Evolutionary conservation across 2,888 invertebrate genomes (phyloP).

Genomic region (Epinotia ramella): DNA sequence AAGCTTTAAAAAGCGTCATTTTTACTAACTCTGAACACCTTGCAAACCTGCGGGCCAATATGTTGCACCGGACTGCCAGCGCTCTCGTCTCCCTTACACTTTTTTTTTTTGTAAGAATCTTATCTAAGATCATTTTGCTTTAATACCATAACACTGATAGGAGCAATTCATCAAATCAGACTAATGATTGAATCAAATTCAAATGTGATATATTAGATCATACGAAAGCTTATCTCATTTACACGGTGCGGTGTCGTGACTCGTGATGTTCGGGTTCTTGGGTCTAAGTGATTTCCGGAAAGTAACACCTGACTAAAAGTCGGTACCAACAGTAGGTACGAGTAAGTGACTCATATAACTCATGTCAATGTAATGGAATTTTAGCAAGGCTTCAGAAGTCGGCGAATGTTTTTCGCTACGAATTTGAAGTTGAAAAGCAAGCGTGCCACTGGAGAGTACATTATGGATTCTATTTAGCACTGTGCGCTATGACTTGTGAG

Average conservation of each 20-base stretch:
- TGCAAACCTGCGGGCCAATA: no score
- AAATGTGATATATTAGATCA: slow-evolving; percentile 23
- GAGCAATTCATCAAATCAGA: not conserved
- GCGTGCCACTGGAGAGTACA: slow-evolving; percentile 23
- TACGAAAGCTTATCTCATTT: slow-evolving; percentile 40
- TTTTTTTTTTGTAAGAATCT: not conserved
- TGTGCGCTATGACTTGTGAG: slow-evolving; percentile 34
- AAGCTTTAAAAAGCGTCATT: no score
- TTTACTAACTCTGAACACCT: no score
- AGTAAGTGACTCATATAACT: slow-evolving; percentile 34
- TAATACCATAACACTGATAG: not conserved
- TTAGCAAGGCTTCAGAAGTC: slow-evolving; percentile 4
- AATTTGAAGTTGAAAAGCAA: slow-evolving; percentile 6
- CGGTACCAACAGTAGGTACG: slow-evolving; percentile 19
- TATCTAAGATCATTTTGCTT: not conserved
- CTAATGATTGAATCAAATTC: slow-evolving; percentile 7
- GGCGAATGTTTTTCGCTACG: slow-evolving; percentile 24
- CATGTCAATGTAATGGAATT: slow-evolving; percentile 23
- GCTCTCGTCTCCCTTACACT: no score
- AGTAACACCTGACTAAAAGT: slow-evolving; percentile 39
- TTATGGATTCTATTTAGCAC: slow-evolving; percentile 38
- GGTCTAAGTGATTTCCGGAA: slow-evolving; percentile 41
- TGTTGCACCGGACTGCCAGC: no score
- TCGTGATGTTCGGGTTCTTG: slow-evolving; percentile 46
- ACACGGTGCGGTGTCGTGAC: no score